Evolutionary conservation across 1,140 invertebrate species (phyloP).

Genomic region (Lethocerus indicus): DNA sequence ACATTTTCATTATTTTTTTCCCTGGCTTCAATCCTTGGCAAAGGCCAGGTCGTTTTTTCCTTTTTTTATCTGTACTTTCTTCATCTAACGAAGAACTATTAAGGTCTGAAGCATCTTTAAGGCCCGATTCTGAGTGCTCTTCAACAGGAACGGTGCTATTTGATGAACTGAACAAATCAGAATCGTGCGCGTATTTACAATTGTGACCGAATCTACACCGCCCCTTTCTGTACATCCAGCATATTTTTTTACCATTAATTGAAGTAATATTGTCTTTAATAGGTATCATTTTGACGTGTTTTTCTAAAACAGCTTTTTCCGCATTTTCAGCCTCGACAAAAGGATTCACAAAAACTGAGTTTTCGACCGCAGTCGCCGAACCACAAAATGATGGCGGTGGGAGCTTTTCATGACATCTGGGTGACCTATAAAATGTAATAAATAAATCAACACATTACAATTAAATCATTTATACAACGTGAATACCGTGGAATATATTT

Average conservation of each 20-base stretch:
- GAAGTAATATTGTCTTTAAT: slow-evolving; percentile 48
- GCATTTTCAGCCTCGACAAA: slow-evolving; percentile 77
- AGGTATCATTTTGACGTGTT: slow-evolving; percentile 83
- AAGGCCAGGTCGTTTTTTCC: slow-evolving; percentile 61
- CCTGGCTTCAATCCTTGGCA: slow-evolving; percentile 58
- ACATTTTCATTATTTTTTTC: slow-evolving; percentile 69
- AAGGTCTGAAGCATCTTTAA: slow-evolving; percentile 31
- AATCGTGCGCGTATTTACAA: slow-evolving; percentile 83
- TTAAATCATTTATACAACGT: too few relatives aligned
- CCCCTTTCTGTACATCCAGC: slow-evolving; percentile 85
- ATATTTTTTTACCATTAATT: slow-evolving; percentile 78
- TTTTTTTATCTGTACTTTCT: slow-evolving; percentile 32
- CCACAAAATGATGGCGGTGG: slow-evolving; percentile 15
- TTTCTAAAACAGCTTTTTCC: slow-evolving; percentile 72
- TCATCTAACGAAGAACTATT: too few relatives aligned
- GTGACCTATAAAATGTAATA: too few relatives aligned
- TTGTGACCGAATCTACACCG: slow-evolving; percentile 80
- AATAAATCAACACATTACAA: too few relatives aligned
- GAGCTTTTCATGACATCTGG: slow-evolving; percentile 1
- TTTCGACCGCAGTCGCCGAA: slow-evolving; percentile 20
- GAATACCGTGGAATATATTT: too few relatives aligned
- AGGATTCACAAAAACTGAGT: slow-evolving; percentile 75
- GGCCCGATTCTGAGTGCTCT: not conserved
- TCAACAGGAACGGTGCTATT: slow-evolving; percentile 1
- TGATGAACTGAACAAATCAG: too few relatives aligned